Evolutionary conservation across 53 echinoderm and acorn worm genomes (phyloP), one percentile per base, ranked within the genome.

Genomic region (Mesocentrotus franciscanus): DNA sequence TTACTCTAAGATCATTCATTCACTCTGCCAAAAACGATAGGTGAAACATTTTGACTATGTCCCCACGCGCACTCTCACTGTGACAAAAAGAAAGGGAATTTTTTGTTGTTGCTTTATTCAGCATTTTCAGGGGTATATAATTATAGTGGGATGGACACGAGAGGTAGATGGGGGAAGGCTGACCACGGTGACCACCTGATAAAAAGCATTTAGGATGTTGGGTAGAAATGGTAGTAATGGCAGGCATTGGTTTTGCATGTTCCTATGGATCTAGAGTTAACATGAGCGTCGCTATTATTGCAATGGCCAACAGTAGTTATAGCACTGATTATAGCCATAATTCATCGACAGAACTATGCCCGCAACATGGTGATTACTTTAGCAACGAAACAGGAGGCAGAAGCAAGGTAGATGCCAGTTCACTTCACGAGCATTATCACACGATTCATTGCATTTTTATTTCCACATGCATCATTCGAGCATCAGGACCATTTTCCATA

Each of bases 301-400:
- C 93, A 56, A 93, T 93, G 93, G 93, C 72, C 16, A 93, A 93
- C 59, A 93, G 93, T 49, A 93, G 93, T 59, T 93, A 93, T n/a
- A 93, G 93, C 4, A 93, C 75, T 2, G 75, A 56, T n/a, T 74
- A 93, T 58, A 62, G 32, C 14, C 42, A 32, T 3, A 93, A 93
- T 78, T 36, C 59, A 92, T 92, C 92, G 2, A 55, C 78, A 14
- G 93, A 93, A 76, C 15, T 93, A 2, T 93, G 93, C 58, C 93
- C 75, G 49, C 30, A 60, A 26, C 92, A 35, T 30, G 90, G 90
- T 16, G 61, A 90, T 39, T 42, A 30, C 32, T 61, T 42, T 92
- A 22, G 92, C 68, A 92, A 68, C 42, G 15, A 9, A 7, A 61
- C 90, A 56, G 14, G 26, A 11, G 58, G 56, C 26, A 32, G 30